These are phyloP conservation scores for Sarcophaga rosellei DNA, from an alignment of 2,888 invertebrate genomes.

Conservation along the genomic window DNA sequence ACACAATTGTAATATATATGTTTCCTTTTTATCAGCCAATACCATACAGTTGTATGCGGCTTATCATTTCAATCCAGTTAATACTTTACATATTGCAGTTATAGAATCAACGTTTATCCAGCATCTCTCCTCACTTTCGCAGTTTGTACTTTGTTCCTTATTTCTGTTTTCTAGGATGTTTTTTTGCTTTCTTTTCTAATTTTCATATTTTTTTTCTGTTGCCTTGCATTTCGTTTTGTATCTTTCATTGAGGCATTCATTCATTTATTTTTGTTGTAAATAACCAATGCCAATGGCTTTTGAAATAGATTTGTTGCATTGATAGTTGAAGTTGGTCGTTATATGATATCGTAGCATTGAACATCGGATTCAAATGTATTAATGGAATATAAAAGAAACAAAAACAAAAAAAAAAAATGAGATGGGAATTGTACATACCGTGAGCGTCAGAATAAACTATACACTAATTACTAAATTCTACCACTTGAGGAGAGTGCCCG, in stretches of 20 bases:
- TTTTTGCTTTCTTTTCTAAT: constrained; percentile 19
- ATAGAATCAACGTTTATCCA: constrained; percentile 33
- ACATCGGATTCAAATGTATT: neutral
- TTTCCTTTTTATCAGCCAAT: no score
- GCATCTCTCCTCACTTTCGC: neutral
- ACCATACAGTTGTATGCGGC: constrained; percentile 22
- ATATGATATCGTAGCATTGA: constrained; percentile 8
- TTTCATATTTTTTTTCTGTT: constrained; percentile 13
- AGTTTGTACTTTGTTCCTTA: neutral
- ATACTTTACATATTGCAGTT: constrained; percentile 62
- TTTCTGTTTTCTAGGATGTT: neutral
- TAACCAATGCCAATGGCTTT: constrained; percentile 49
- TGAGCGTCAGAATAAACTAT: no score
- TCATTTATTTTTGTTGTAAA: constrained; percentile 49
- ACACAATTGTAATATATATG: constrained; percentile 13
- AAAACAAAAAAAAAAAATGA: neutral
- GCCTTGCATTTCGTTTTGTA: neutral
- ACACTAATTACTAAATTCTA: no score
- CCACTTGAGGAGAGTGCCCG: no score
- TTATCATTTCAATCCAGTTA: constrained; percentile 59
- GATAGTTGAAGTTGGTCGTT: neutral
- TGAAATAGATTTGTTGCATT: constrained; percentile 34
- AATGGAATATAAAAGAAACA: neutral
- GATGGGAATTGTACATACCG: neutral
- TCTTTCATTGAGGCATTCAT: neutral